phyloP scores from a whole-genome alignment of 2,113 vertebrate species.

The Polyodon spathula region DNA sequence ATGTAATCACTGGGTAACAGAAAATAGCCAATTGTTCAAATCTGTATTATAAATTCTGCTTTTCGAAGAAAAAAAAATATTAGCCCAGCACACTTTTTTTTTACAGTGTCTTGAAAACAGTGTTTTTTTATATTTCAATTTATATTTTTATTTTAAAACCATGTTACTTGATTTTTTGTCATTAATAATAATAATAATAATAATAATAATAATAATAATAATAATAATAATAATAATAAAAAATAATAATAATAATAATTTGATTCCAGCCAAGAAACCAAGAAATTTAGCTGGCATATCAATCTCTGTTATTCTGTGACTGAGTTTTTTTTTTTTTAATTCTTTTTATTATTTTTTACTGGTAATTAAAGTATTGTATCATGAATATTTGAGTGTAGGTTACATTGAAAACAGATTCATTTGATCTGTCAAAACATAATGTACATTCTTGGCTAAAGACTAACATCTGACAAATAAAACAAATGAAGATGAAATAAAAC shows the following conservation, averaged over 20 bases:
- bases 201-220: no score
- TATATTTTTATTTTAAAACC: no score
- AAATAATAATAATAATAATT: no score
- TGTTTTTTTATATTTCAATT: no score
- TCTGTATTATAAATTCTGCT: no score
- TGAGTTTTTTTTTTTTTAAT: background rate
- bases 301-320: slow-evolving; percentile 19
- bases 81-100: no score
- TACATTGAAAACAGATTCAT: slow-evolving; percentile 12
- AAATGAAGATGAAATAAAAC: background rate
- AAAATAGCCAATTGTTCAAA: background rate
- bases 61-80: no score
- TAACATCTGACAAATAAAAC: slow-evolving; percentile 12
- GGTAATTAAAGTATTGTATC: slow-evolving; percentile 12
- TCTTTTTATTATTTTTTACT: background rate
- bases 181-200: no score
- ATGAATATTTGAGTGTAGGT: slow-evolving; percentile 8
- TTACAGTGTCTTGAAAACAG: no score
- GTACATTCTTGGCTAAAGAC: slow-evolving; percentile 1
- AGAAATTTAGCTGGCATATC: slow-evolving; percentile 14
- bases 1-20: slow-evolving; percentile 31
- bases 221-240: no score
- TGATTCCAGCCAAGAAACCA: slow-evolving; percentile 13
- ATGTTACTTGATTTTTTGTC: no score
- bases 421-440: background rate